Evolutionary conservation across 2,888 invertebrate species (phyloP).

Genomic region (Hybos culiciformis): DNA sequence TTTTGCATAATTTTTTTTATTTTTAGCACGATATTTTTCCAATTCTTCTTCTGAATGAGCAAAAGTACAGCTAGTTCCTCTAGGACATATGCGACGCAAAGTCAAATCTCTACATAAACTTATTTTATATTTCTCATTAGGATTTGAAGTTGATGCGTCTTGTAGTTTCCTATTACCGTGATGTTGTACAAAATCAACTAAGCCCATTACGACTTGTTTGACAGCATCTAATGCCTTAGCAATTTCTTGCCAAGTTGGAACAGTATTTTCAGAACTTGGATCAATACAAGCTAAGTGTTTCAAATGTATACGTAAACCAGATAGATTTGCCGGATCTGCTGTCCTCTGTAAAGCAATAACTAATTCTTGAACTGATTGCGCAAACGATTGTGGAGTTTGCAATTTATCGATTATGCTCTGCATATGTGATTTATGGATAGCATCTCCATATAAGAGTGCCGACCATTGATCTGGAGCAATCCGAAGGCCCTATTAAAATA

Average conservation of each 20-base stretch:
- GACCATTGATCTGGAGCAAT: constrained; percentile 99
- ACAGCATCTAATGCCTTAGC: constrained; percentile 54
- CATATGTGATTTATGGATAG: constrained; percentile 94
- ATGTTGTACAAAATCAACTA: constrained; percentile 63
- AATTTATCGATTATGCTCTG: constrained; percentile 81
- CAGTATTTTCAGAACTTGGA: constrained; percentile 57
- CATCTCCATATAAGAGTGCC: constrained; percentile 88
- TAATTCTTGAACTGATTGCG: constrained; percentile 79
- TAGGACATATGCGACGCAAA: constrained; percentile 66
- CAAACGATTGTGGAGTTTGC: constrained; percentile 87
- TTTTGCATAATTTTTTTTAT: constrained; percentile 40
- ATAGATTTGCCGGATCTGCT: constrained; percentile 67
- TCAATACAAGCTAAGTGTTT: constrained; percentile 79
- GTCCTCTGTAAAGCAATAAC: constrained; percentile 82
- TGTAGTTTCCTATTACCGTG: constrained; percentile 54
- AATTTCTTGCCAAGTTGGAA: constrained; percentile 50
- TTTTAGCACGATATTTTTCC: constrained; percentile 60
- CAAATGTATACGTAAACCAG: constrained; percentile 61
- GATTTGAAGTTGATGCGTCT: constrained; percentile 43
- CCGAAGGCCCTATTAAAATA: too few species aligned
- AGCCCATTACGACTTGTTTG: constrained; percentile 55
- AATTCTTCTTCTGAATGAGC: constrained; percentile 86
- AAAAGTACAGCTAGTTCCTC: constrained; percentile 79
- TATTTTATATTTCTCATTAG: constrained; percentile 70
- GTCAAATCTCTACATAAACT: constrained; percentile 79